Evolutionary conservation across 92 coral and sea anemone genomes (phyloP), one percentile per base, ranked within the genome.

Genomic region (Porites cylindrica): DNA sequence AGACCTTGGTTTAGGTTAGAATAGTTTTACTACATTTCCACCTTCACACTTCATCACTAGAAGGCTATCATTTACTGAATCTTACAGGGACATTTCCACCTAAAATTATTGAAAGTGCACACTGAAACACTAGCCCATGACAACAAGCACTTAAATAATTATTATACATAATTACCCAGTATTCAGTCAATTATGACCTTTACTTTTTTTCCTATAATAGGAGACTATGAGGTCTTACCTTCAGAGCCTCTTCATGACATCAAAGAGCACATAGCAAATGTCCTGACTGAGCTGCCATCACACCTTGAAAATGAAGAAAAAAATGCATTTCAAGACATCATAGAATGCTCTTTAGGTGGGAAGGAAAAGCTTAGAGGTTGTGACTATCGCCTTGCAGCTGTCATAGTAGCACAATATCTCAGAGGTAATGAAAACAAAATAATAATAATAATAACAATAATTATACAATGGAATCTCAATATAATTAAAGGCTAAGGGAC

Each of bases 211-310:
- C 17, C 43, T 70, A 29, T 14, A 70, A 43, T 20, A 70, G 75
- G 54, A 70, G 63, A 74, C 12, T 93, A 93, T 87, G 96, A 93
- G 78, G 76, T 90, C 24, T 78, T 93, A 18, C 89, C 91, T 1
- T 62, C 74, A 59, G 93, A 90, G 79, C 93, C 93, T 9, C 87
- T 83, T 13, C 95, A 88, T 63, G 94, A 87, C 81, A 81, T 91
- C 69, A 90, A 83, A 20, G 76, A 91, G 53, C 91, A 91, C 82
- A 91, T 78, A n/a, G 90, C 85, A 62, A 91, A 91, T 74, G 71
- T 91, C 53, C 65, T 83, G 54, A 51, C 60, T 21, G 90, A 91
- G 76, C 58, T 88, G 58, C 94, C 87, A 13, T 14, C 38, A 24
- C 92, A 91, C 80, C 77, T 91, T 50, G 63, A 77, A 3, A 66